Percentiles rank a stretch among this genome's conserved stretches.
Evolutionary conservation across 2,113 vertebrate species (phyloP).

Genomic region (Setophaga coronata): DNA sequence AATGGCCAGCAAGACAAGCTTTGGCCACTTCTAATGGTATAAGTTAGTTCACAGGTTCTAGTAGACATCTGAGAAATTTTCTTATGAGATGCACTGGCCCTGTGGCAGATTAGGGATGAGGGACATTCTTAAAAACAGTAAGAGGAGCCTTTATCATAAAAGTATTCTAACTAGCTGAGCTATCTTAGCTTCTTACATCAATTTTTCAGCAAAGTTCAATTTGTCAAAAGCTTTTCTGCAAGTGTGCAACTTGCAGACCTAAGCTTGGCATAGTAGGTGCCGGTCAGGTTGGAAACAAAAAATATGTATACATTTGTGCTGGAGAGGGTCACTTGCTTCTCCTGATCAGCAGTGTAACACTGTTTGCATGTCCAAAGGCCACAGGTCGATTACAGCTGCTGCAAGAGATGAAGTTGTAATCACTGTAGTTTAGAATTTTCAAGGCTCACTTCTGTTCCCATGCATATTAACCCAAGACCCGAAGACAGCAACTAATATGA

Average conservation of each 20-base stretch:
- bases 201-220: neutral
- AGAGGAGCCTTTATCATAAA: neutral
- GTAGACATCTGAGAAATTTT: neutral
- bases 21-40: neutral
- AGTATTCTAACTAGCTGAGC: neutral
- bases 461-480: neutral
- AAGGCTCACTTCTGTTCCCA: neutral
- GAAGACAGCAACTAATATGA: neutral
- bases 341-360: neutral
- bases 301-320: fast-evolving
- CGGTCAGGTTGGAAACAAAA: neutral
- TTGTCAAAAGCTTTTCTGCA: neutral
- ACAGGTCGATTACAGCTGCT: neutral
- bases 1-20: neutral
- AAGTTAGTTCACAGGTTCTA: neutral
- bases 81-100: neutral
- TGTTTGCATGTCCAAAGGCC: neutral
- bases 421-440: neutral
- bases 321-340: neutral
- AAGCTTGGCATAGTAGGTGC: neutral
- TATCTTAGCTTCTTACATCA: neutral
- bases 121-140: neutral
- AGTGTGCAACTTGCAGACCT: neutral
- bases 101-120: neutral
- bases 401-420: neutral